Evolutionary conservation across 2,113 vertebrate genomes (phyloP).

Genomic region (Boulengeromyrus knoepffleri): DNA sequence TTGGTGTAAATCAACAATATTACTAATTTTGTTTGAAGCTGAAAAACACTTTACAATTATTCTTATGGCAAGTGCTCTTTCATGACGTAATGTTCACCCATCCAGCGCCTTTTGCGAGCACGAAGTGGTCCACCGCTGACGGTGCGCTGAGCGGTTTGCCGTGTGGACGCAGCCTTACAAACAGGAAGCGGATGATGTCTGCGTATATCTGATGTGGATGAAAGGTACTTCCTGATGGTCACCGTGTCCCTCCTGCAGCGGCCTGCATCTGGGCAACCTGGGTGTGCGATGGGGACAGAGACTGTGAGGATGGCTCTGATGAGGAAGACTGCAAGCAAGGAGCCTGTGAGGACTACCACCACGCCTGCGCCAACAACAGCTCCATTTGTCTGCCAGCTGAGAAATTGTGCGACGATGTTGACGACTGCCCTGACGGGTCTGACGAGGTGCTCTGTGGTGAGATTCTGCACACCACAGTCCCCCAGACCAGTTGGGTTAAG

Average conservation of each 20-base stretch:
- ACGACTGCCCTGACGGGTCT: constrained; percentile 83
- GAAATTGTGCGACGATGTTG: constrained; percentile 82
- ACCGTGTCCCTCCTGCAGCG: constrained; percentile 45
- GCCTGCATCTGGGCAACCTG: constrained; percentile 94
- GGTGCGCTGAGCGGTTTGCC: no score
- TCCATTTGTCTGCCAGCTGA: constrained; percentile 84
- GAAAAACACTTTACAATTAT: no score
- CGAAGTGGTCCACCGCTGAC: no score
- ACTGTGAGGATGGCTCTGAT: constrained; percentile 92
- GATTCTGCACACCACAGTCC: background rate
- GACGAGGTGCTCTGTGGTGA: constrained; percentile 90
- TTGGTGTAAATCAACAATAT: no score
- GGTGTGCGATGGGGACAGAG: constrained; percentile 90
- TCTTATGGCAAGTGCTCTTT: no score
- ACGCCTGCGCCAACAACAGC: constrained; percentile 82
- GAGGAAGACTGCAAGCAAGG: constrained; percentile 88
- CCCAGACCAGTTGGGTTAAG: background rate
- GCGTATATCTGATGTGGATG: background rate
- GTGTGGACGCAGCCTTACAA: background rate
- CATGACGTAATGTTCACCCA: no score
- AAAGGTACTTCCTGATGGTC: background rate
- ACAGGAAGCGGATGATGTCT: background rate
- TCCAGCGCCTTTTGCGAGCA: no score
- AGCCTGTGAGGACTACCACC: constrained; percentile 84
- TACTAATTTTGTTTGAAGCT: no score